A percentile compares a stretch with the other conserved stretches of the same genome.
Evolutionary conservation across 1,140 invertebrate species (phyloP).

Genomic region (Lamellibrachia luymesi): DNA sequence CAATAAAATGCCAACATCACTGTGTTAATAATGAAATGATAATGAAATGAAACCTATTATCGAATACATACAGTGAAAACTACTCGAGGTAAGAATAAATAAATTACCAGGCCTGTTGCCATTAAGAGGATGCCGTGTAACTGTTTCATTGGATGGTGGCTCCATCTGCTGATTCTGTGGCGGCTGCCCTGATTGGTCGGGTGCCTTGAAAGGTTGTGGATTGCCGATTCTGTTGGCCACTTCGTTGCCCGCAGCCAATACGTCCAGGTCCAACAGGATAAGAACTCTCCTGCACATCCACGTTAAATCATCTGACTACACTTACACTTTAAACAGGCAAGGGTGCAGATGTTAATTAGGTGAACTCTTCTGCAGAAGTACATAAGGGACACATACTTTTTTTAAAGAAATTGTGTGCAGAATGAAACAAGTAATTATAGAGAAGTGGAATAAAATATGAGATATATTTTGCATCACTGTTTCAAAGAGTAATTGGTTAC

Average conservation of each 20-base stretch:
- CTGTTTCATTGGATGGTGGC: neutral
- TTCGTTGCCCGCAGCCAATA: constrained; percentile 70
- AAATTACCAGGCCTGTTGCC: neutral
- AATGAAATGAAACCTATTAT: too few species aligned
- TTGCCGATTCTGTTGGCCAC: constrained; percentile 77
- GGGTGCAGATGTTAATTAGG: too few species aligned
- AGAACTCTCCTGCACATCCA: constrained; percentile 68
- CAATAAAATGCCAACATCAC: too few species aligned
- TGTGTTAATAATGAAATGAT: too few species aligned
- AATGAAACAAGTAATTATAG: neutral
- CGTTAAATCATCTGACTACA: too few species aligned
- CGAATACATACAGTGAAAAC: too few species aligned
- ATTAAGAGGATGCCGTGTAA: neutral
- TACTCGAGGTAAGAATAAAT: neutral
- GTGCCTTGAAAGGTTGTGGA: constrained; percentile 60
- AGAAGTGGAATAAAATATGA: neutral
- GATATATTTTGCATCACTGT: neutral
- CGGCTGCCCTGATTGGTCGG: constrained; percentile 9
- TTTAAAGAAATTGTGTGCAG: constrained; percentile 1
- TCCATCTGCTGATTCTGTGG: neutral
- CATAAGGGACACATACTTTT: neutral
- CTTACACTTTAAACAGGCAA: too few species aligned
- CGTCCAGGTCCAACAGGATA: constrained; percentile 75
- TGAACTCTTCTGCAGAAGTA: neutral
- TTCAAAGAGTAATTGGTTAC: too few species aligned